phyloP scores from a whole-genome alignment of 2,113 vertebrate species.

The Morone chrysops region DNA sequence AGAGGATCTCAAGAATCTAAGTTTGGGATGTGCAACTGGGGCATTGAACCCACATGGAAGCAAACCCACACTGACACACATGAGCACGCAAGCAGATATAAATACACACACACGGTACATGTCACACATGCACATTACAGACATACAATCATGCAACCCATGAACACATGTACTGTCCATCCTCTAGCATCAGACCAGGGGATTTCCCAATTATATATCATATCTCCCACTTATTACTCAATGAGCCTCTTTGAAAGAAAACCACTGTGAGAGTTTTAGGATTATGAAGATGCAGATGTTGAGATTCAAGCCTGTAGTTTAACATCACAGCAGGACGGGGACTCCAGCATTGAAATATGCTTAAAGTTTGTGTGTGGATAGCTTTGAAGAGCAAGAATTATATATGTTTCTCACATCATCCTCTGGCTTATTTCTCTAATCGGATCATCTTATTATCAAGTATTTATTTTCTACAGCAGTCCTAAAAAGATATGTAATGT shows the following conservation, averaged over 20 bases:
- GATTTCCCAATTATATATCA: conserved; percentile 24
- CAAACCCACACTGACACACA: background rate
- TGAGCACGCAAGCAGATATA: background rate
- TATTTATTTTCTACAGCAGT: background rate
- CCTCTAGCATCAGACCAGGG: conserved; percentile 4
- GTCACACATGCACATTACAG: conserved; percentile 16
- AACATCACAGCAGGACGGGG: background rate
- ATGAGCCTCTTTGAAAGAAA: conserved; percentile 26
- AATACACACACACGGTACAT: background rate
- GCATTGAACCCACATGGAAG: conserved; percentile 30
- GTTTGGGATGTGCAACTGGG: conserved; percentile 33
- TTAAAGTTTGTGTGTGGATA: background rate
- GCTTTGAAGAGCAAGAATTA: background rate
- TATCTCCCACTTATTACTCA: conserved; percentile 4
- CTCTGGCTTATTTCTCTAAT: background rate
- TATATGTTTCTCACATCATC: background rate
- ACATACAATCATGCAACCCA: conserved; percentile 19
- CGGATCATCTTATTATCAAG: background rate
- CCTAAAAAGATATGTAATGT: background rate
- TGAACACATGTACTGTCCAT: conserved; percentile 9
- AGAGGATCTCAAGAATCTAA: conserved; percentile 32
- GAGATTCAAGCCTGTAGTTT: background rate
- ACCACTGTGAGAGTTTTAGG: background rate
- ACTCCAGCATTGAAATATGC: background rate
- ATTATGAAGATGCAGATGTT: background rate